Base-by-base conservation (phyloP, 92 coral and sea anemone species). In the Desmophyllum pertusum region DNA sequence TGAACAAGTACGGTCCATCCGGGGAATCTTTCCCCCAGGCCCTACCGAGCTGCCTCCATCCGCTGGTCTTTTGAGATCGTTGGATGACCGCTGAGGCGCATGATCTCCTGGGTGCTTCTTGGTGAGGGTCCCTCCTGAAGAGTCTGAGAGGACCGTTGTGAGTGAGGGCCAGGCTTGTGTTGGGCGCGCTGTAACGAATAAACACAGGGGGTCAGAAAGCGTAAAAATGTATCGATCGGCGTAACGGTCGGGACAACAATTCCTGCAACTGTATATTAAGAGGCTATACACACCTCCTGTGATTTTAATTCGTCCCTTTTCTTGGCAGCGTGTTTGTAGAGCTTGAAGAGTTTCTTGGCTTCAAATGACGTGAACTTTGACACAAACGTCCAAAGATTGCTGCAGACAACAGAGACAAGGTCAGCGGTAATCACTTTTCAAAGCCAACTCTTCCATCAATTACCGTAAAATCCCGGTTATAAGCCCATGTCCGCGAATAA, bases 371-470 rank as follows among this genome's bases (percentile, higher is more conserved):
- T 96, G 86, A 96, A 96, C 78, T 96, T 96, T 10, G 98, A 94
- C 13, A 96, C 98, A 51, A 96, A 96, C 6, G 98, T 92, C 98
- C 98, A 96, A 39, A 96, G 89, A n/a, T 92, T 96, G 70, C 98
- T 96, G 69, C 10, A 75, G 33, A 37, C 38, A 55, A 51, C 41
- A 52, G 40, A 52, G 30, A 4, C 23, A 51, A 59, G 31, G 11
- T 59, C 31, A 59, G 33, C 23, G 31, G 33, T 2, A 1, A 53
- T 6, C n/a, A n/a, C n/a, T n/a, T n/a, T 25, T n/a, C 31, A 57
- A 57, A 57, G 33, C 65, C n/a, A n/a, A n/a, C n/a, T n/a, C n/a
- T n/a, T n/a, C n/a, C n/a, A n/a, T n/a, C n/a, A n/a, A n/a, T n/a
- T n/a, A n/a, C n/a, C n/a, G n/a, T n/a, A n/a, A n/a, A n/a, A n/a